Evolutionary conservation across 2,888 invertebrate genomes (phyloP), one percentile per base, ranked within the genome.

Genomic region (Hypercompe scribonia): DNA sequence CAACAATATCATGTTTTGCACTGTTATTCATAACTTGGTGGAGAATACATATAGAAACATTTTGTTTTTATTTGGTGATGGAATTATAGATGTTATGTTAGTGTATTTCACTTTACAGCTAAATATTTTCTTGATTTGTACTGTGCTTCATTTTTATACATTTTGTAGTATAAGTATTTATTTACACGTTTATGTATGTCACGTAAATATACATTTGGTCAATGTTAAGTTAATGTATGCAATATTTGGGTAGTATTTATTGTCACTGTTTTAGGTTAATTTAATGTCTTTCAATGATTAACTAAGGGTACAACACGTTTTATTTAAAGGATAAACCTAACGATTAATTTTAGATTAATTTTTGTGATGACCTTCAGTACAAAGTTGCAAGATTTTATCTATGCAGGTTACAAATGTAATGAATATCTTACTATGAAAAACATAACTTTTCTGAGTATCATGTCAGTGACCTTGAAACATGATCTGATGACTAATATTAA

Each of bases 11-110:
- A 71, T 77, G 65, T 80, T 64, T 76, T 71, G 76, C 83, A 81
- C 81, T 87, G 81, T 74, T 88, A 85, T 87, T 89, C 86, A 82
- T 80, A 81, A 87, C 89, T 90, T 87, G 84, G 90, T 92, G 92
- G 91, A 91, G 89, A 86, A 85, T 88, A 86, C 85, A 75, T 24
- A 66, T 67, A 70, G 68, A n/a, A 75, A 71, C 33, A 68, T 65
- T 69, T 21, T 36, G 66, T 34, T 74, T 36, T 54, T 58, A 8
- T 54, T 73, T 74, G 83, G 86, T 83, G 80, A 76, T 84, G 79
- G 82, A 81, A 66, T 75, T 75, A 70, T 74, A 65, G 68, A 71
- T 71, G 78, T 68, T 75, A n/a, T 58, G 15, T 50, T 28, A 33
- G 34, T 67, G 15, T 34, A 61, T 31, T 61, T 61, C 28, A 28